Percentiles rank a stretch among this genome's conserved stretches.
Evolutionary conservation across 2,113 vertebrate genomes (phyloP).

Genomic region (Corythornis cristatus): DNA sequence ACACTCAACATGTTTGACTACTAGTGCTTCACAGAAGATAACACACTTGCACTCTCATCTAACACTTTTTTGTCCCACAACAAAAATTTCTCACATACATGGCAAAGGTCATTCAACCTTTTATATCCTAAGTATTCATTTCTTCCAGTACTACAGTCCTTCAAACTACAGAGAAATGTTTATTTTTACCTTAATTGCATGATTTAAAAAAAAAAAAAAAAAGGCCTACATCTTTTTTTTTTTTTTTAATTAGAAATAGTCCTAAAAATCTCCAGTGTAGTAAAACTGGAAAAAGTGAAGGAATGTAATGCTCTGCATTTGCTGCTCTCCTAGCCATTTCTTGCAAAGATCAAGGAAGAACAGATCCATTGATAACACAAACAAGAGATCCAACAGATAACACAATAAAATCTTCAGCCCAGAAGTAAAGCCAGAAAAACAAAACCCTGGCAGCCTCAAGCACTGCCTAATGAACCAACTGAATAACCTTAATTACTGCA

Average conservation of each 20-base stretch:
- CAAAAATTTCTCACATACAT: background rate
- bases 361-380: background rate
- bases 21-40: background rate
- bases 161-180: background rate
- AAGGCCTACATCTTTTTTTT: background rate
- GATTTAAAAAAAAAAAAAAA: background rate
- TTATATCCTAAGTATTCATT: background rate
- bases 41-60: background rate
- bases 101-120: background rate
- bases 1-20: background rate
- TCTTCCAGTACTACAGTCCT: background rate
- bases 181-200: background rate
- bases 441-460: background rate
- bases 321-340: background rate
- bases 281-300: background rate
- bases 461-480: conserved; percentile 14
- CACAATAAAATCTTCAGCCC: background rate
- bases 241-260: background rate
- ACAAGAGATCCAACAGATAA: background rate
- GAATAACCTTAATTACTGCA: conserved; percentile 25
- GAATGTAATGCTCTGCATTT: background rate
- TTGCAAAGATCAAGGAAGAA: background rate
- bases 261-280: background rate
- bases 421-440: background rate
- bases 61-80: background rate